Base-by-base conservation (phyloP, 2,113 vertebrate genomes). In the Mungos mungo region DNA sequence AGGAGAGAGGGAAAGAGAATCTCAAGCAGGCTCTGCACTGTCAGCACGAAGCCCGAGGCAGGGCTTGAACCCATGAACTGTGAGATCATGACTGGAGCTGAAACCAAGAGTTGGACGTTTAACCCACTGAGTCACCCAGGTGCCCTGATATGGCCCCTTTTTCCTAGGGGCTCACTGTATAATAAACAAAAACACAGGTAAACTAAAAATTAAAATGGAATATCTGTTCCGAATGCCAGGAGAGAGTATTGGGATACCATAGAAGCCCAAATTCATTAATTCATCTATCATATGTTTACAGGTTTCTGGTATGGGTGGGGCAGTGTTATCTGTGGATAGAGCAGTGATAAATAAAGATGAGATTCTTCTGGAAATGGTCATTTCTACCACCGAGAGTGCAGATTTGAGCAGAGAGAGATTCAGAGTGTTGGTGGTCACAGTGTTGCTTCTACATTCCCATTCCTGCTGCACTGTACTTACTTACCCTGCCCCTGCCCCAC, bases 401-500 rank as follows among this genome's bases (percentile, higher is more conserved):
- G n/a, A 74, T 86, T 50, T 50, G 52, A 87, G 68, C 60, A 45
- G 47, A 90, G 52, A 10, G 31, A 35, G 82, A 38, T 66, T 52
- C 29, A 50, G 29, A 65, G 65, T 5, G 27, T 6, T 8, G 15
- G 31, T 21, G n/a, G 52, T n/a, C 1, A 3, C 11, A 2, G 35
- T 6, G 3, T 9, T 77, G 33, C 57, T 81, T 52, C 52, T 13
- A 38, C 23, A 54, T 29, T 80, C 27, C 57, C 54, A 11, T 29
- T 80, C 27, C 57, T 47, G 9, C 13, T 63, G 16, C 6, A 7
- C 0, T 31, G 41, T 27, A 33, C 68, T 52, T 16, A 72, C 21
- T 3, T 23, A 65, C 57, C 14, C 27, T 1, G 1, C 5, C 29
- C 9, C 7, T 81, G 3, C 7, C 5, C 63, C 35, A 5, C 0